Evolutionary conservation across 2,797 vertebrate genomes (phyloP), one percentile per base, ranked within the genome.

Genomic region (Anableps anableps): DNA sequence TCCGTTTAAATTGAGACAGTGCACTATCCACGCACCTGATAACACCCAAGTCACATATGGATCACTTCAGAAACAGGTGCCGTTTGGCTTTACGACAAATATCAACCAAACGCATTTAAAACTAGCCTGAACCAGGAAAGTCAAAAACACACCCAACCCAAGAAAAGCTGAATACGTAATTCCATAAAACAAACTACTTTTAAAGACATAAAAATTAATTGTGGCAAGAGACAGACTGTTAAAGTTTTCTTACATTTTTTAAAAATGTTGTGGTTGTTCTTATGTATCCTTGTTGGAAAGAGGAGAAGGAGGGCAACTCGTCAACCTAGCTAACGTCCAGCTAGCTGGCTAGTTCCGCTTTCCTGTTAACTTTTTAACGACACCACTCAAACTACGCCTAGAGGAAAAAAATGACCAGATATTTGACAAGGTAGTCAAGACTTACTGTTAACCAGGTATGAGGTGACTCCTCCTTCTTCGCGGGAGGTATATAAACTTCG

Each of bases 331-430:
- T 89, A 80, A 71, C 2, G 58, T 71, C 75, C 78, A 76, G 78
- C 83, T 92, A 92, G 89, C 89, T 70, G 1, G 80, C 82, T 85
- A 78, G 90, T 95, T 94, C 94, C 93, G 93, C 93, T 93, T 93
- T 81, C 73, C 80, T 79, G 87, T 80, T 86, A 92, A 85, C 80
- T 62, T 66, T 74, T 72, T 26, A 78, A 79, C 68, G 62, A 78
- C 79, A 36, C 53, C 60, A 73, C 77, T 77, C 50, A 83, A 83
- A 87, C 81, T 80, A 47, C 23, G 23, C 23, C 26, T 29, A 0
- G 17, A 17, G 34, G 62, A 0, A 51, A 76, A 62, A 7, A 9
- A 23, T 26, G 34, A 41, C 5, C 45, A 74, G 51, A 53, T 77
- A 5, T 72, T 80, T 81, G 83, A 75, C n/a, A 41, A 55, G 34